Evolutionary conservation across 2,888 invertebrate genomes (phyloP).

Genomic region (Nomada fabriciana): DNA sequence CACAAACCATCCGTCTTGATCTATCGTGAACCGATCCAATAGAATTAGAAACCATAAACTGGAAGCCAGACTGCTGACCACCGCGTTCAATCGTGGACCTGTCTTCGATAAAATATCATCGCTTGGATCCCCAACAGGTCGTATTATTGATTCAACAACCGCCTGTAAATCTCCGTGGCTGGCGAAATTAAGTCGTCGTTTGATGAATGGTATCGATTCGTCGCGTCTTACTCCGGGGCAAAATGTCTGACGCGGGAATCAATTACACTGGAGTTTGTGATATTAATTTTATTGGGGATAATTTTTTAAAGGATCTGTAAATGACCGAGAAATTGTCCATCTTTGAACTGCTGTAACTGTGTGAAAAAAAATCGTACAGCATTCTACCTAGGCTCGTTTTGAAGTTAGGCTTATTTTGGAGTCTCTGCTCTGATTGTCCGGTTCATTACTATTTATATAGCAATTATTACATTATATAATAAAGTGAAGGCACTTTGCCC

Average conservation of each 20-base stretch:
- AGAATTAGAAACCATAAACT: conserved; percentile 67
- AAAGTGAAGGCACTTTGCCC: too few species aligned
- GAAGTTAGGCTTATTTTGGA: too few species aligned
- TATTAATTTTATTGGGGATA: background rate
- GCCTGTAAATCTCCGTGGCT: conserved; percentile 57
- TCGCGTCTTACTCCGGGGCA: conserved; percentile 45
- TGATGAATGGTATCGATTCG: conserved; percentile 61
- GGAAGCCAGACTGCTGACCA: conserved; percentile 34
- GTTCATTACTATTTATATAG: too few species aligned
- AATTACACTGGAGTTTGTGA: conserved; percentile 48
- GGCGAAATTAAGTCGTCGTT: conserved; percentile 68
- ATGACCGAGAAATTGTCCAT: background rate
- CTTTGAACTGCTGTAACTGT: too few species aligned
- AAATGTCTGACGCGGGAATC: conserved; percentile 47
- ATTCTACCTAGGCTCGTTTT: too few species aligned
- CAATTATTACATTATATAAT: too few species aligned
- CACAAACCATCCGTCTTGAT: conserved; percentile 70
- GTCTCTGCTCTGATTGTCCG: too few species aligned
- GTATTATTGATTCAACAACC: conserved; percentile 64
- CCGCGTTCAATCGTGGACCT: conserved; percentile 54
- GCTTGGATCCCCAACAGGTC: conserved; percentile 44
- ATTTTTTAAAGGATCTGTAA: background rate
- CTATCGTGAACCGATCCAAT: conserved; percentile 61
- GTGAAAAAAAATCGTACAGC: too few species aligned
- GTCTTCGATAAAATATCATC: conserved; percentile 70